Evolutionary conservation across 2,113 vertebrate genomes (phyloP).

Genomic region (Erythrocercus mccallii): DNA sequence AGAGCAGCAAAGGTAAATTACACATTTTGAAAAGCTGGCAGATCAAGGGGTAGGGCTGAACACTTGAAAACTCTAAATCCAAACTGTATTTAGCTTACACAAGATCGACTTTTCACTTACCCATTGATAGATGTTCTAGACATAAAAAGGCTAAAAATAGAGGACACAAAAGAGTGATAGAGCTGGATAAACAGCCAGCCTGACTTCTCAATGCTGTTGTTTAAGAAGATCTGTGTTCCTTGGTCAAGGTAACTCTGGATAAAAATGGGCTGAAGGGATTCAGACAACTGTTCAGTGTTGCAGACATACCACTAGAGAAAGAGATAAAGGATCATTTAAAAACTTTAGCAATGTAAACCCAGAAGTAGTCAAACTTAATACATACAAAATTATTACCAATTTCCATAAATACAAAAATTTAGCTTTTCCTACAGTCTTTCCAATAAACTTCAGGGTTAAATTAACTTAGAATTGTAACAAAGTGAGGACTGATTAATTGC

Average conservation of each 20-base stretch:
- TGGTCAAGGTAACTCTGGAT: slow-evolving; percentile 90
- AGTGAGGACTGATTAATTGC: neutral
- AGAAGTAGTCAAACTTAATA: neutral
- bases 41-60: neutral
- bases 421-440: neutral
- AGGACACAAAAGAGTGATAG: slow-evolving; percentile 93
- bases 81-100: neutral
- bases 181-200: slow-evolving; percentile 96
- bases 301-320: slow-evolving; percentile 89
- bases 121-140: slow-evolving; percentile 98
- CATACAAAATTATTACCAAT: neutral
- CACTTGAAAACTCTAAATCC: neutral
- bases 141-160: slow-evolving; percentile 90
- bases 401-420: neutral
- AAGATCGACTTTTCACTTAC: slow-evolving; percentile 70
- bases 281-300: slow-evolving; percentile 85
- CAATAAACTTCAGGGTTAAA: neutral
- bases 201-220: slow-evolving; percentile 91
- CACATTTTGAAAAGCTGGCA: neutral
- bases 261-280: slow-evolving; percentile 82
- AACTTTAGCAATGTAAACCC: neutral
- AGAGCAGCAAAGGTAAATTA: neutral
- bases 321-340: slow-evolving; percentile 14
- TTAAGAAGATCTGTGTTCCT: slow-evolving; percentile 88
- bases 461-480: neutral